Evolutionary conservation across 2,113 vertebrate species (phyloP), one percentile per base, ranked within the genome.

Genomic region (Loxodonta africana): DNA sequence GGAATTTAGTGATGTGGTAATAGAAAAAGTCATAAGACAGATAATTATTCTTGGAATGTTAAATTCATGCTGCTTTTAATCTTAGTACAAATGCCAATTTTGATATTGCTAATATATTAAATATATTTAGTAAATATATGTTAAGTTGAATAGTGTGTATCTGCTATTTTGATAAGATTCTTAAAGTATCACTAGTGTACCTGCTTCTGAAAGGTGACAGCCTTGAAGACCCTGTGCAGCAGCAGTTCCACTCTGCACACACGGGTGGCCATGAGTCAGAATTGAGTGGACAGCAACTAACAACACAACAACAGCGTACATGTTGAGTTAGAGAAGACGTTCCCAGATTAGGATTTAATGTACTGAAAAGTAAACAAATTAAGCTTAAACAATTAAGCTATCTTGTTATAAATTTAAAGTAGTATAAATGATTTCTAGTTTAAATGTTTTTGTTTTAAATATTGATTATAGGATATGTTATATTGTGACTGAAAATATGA

Each of bases 401-500:
- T 92, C 84, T 82, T 87, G 46, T 82, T 86, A 88, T 92, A 96
- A 57, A 48, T 92, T 76, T 92, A 88, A 91, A 63, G 94, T 88
- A 84, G 37, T 78, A 41, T 76, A 92, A 95, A 83, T 93, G 25
- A 91, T 77, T 96, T 92, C 63, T 3, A 37, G 9, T 73, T 83
- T 96, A 95, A 84, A 62, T 94, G 37, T 93, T 85, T 92, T 95
- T 74, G 87, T 96, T 88, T 21, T 33, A 82, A 96, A 94, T 89
- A 60, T 28, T 85, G 37, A 76, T 83, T 78, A 26, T 28, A 96
- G 33, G 28, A 67, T 46, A 69, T 81, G 69, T 76, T 94, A 4
- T 83, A 8, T 23, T 51, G 3, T 88, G 60, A 76, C 44, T 85
- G 23, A 10, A 73, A 91, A 63, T 91, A 33, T 88, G 60, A 89